Evolutionary conservation across 2,888 invertebrate species (phyloP).

Genomic region (Clostera curtula): DNA sequence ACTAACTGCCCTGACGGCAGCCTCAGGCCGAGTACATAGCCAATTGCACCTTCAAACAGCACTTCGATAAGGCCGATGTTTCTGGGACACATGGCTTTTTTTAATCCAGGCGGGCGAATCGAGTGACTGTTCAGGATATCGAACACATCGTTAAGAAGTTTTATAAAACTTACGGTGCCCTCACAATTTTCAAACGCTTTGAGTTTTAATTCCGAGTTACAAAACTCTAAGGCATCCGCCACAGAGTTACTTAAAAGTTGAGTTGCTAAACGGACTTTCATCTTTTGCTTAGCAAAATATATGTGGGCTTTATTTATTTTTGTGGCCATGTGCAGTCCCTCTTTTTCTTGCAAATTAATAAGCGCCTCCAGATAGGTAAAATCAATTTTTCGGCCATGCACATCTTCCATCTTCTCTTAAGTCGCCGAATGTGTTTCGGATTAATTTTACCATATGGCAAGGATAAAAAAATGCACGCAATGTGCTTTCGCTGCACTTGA

Average conservation of each 20-base stretch:
- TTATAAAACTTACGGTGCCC: conserved; percentile 3
- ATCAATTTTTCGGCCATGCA: too few species aligned
- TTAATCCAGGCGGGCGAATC: conserved; percentile 12
- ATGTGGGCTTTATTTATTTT: conserved; percentile 2
- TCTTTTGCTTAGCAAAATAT: conserved; percentile 1
- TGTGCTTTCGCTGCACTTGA: too few species aligned
- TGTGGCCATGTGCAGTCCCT: too few species aligned
- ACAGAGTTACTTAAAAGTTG: conserved; percentile 2
- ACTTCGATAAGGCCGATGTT: conserved; percentile 10
- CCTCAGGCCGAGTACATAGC: conserved; percentile 1
- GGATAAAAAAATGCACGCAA: not conserved
- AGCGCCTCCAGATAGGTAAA: too few species aligned
- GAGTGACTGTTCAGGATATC: conserved; percentile 4
- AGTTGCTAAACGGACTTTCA: not conserved
- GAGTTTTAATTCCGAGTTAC: conserved; percentile 1
- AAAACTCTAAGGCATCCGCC: conserved; percentile 1
- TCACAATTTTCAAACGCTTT: conserved; percentile 1
- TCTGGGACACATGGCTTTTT: conserved; percentile 13
- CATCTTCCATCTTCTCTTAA: not conserved
- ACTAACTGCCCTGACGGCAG: conserved; percentile 1
- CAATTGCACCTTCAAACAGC: not conserved
- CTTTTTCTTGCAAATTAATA: too few species aligned
- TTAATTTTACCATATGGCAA: conserved; percentile 1
- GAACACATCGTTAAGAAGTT: conserved; percentile 3
- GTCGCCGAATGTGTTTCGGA: conserved; percentile 1